Base-by-base conservation (phyloP, 2,113 vertebrate species). In the Clupea harengus region DNA sequence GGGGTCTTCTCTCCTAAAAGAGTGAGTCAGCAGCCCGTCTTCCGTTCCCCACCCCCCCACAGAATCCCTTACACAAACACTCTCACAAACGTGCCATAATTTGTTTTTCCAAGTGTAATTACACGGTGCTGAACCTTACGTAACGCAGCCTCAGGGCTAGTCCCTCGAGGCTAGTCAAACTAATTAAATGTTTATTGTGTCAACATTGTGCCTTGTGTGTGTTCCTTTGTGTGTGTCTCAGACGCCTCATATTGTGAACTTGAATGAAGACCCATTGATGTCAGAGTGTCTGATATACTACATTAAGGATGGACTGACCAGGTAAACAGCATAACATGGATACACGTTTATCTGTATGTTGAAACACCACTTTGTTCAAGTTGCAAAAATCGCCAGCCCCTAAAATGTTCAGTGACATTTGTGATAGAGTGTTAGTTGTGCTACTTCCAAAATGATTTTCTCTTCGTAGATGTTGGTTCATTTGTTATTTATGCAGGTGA, bases 1-100 rank as follows among this genome's bases (percentile, higher is more conserved):
- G 97, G 97, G 0, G 97, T 98, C 86, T 98, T 98, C 91, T 97
- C 97, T 57, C 97, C 97, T 0, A 98, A 97, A 93, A 96, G 96
- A 91, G 97, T 97, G 83, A 92, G 93, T 78, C 72, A 78, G 72
- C 72, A 78, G 2, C 13, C 25, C 4, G 64, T 13, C 72, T 78
- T 39, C 72, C 28, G 28, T 15, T 39, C 72, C 2, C 60, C 28
- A 78, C 72, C 72, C 54, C 20, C 52, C 67, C 11, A 28, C 28
- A 75, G 25, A 78, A 15, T 78, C 72, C 25, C 32, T 78, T 45
- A 67, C 44, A 22, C 57, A 67, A 44, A 57, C 46, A 83, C 50
- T 18, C 82, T 1, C 18, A 28, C 46, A 52, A 50, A 83, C 9
- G 39, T 3, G 28, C 75, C 82, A 91, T 87, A 46, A 3, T 28